phyloP scores from a whole-genome alignment of 2,888 invertebrate genomes.

The Hypomecis punctinalis region DNA sequence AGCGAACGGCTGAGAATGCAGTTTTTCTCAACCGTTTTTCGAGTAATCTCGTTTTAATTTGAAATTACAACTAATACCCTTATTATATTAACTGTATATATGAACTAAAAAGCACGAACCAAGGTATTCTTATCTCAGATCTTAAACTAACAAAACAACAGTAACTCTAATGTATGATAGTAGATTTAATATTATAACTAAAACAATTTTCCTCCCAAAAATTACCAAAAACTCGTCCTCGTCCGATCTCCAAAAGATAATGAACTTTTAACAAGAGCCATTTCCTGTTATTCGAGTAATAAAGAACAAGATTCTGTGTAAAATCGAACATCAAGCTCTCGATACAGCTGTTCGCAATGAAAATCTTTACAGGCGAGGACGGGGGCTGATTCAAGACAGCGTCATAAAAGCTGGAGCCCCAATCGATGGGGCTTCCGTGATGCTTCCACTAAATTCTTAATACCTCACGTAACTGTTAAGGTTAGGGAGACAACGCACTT shows the following conservation, averaged over 20 bases:
- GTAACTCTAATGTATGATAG: no score
- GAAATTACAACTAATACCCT: no score
- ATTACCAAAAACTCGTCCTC: not conserved
- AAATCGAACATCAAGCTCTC: constrained; percentile 28
- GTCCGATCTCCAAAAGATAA: constrained; percentile 17
- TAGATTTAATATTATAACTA: no score
- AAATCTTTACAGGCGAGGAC: constrained; percentile 41
- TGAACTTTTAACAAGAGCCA: constrained; percentile 29
- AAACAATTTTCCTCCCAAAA: not conserved
- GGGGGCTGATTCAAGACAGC: constrained; percentile 46
- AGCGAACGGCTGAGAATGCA: no score
- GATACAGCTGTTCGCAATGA: constrained; percentile 41
- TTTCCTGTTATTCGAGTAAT: constrained; percentile 24
- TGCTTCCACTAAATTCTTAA: constrained; percentile 81
- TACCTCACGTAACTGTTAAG: constrained; percentile 83
- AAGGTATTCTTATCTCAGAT: no score
- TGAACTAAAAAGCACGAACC: no score
- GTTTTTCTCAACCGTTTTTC: no score
- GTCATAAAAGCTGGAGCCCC: constrained; percentile 49
- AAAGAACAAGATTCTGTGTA: constrained; percentile 29
- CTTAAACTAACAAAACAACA: no score
- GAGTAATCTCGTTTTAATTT: no score
- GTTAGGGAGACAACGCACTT: constrained; percentile 72
- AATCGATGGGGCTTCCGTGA: constrained; percentile 59
- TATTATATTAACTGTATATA: no score